phyloP scores from a whole-genome alignment of 2,113 vertebrate species.

The Lycaon pictus region DNA sequence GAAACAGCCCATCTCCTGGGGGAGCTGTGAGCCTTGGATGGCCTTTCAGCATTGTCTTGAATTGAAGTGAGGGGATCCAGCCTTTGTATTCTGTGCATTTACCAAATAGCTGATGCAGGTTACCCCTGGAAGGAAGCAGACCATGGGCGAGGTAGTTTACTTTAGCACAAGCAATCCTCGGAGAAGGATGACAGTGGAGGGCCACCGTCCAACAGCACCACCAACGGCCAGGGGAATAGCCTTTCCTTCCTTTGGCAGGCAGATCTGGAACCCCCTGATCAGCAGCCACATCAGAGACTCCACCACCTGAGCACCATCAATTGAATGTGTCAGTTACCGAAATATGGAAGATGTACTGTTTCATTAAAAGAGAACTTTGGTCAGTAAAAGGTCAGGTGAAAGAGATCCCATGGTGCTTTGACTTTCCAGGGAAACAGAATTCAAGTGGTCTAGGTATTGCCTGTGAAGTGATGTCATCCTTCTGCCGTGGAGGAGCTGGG shows the following conservation, averaged over 20 bases:
- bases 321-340: background rate
- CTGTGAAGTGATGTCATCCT: background rate
- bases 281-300: background rate
- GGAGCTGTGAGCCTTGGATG: background rate
- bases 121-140: background rate
- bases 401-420: slow-evolving; percentile 15
- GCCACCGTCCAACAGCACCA: background rate
- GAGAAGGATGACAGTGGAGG: background rate
- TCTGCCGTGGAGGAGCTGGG: background rate
- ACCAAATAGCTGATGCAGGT: background rate
- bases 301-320: background rate
- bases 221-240: background rate
- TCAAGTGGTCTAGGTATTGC: slow-evolving; percentile 27
- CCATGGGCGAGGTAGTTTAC: background rate
- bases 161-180: background rate
- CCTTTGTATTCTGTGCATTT: background rate
- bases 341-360: background rate
- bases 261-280: background rate
- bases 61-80: background rate
- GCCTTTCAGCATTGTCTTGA: background rate
- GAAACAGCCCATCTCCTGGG: background rate
- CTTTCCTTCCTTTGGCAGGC: background rate
- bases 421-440: slow-evolving; percentile 12
- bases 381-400: slow-evolving; percentile 15
- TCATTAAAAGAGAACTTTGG: background rate